Base-by-base conservation (phyloP, 2,113 vertebrate genomes). In the Chionomys nivalis region DNA sequence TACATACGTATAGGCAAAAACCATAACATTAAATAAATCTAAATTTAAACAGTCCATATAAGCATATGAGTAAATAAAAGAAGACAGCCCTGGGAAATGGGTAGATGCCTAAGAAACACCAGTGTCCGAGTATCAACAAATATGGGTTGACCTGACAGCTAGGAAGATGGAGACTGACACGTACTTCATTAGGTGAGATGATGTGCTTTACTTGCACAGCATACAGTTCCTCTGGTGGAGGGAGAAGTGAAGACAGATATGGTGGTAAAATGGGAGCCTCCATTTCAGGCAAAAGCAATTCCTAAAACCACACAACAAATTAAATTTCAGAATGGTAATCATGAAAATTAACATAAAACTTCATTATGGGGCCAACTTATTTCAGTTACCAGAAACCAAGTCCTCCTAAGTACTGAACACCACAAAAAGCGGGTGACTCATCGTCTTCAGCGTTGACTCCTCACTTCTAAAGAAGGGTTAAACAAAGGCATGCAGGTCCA, bases 181-280 rank as follows among this genome's bases (percentile, higher is more conserved):
- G 14, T 98, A 99, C 99, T 99, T 99, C 98, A 61, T 99, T 99
- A 58, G 99, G 99, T 33, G 99, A 99, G 94, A 98, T 97, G 87
- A 99, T 73, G 55, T 99, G 99, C 47, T 98, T 99, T 33, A 99
- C 98, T 94, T 72, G 98, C 92, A 99, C 99, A 68, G 98, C 96
- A 95, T 99, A 99, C 3, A 52, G 90, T 92, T 98, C 96, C 95
- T 98, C 98, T 14, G 98, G 94, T 49, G 97, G 36, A 83, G 99
- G 99, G 2, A 99, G 97, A 0, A 90, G 65, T 1, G 98, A 98
- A 79, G 97, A 79, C 9, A 78, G 26, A 88, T 99, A 99, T 0
- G 98, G 92, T 26, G 98, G 98, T 0, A 97, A 92, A 89, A 98
- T 16, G 6, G 96, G 87, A 81, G 98, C 75, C 0, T 98, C 97